phyloP scores from a whole-genome alignment of 2,888 invertebrate species.

The Pristionchus entomophagus region DNA sequence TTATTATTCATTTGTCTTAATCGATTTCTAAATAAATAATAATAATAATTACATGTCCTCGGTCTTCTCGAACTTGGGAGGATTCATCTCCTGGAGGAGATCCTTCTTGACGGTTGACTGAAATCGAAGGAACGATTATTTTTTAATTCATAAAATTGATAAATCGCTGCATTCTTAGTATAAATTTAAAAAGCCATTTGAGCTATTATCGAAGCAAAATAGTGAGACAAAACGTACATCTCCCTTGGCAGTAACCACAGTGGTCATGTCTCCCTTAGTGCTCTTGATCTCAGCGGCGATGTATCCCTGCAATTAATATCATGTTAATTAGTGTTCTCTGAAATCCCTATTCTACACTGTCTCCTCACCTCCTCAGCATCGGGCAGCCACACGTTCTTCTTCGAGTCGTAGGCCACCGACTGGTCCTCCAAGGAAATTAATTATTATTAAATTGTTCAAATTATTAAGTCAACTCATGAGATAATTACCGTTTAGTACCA shows the following conservation, averaged over 20 bases:
- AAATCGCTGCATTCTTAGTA: too few relatives aligned
- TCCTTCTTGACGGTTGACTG: constrained; percentile 88
- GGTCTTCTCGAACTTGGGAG: constrained; percentile 98
- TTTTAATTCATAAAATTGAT: too few relatives aligned
- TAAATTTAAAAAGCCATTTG: too few relatives aligned
- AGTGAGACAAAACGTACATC: too few relatives aligned
- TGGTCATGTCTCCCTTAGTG: constrained; percentile 93
- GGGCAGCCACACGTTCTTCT: constrained; percentile 71
- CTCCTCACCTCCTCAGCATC: constrained; percentile 62
- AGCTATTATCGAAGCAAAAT: too few relatives aligned
- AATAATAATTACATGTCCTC: constrained; percentile 67
- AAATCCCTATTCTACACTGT: too few relatives aligned
- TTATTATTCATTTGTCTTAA: not conserved
- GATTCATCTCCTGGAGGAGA: constrained; percentile 91
- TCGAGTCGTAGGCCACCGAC: constrained; percentile 68
- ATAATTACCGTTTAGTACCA: too few relatives aligned
- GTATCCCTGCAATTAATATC: constrained; percentile 82
- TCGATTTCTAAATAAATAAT: not conserved
- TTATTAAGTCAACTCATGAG: too few relatives aligned
- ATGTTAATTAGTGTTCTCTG: not conserved
- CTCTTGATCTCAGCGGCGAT: constrained; percentile 97
- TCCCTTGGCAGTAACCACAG: constrained; percentile 90
- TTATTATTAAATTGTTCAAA: too few relatives aligned
- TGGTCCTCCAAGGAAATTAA: constrained; percentile 64
- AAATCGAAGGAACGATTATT: not conserved